Conservation (phyloP, 2,113 vertebrate species). For the Malurus melanocephalus region DNA sequence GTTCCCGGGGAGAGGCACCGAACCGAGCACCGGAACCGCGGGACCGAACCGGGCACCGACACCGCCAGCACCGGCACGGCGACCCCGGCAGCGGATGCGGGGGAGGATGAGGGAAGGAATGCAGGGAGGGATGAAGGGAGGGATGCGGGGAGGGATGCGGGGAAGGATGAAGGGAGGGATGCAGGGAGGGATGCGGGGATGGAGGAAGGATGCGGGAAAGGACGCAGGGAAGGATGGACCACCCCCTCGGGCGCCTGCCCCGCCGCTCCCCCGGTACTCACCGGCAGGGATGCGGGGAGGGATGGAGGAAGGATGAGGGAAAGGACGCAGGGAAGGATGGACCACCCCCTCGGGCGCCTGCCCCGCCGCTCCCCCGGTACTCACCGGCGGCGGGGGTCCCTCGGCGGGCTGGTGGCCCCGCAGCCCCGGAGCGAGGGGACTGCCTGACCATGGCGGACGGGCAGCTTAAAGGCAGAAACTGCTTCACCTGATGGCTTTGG, state of each 20-base stretch:
- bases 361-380: neutral
- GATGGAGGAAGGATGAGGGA: neutral
- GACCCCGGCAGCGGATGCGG: neutral
- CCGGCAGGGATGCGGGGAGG: too few species aligned
- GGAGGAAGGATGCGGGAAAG: neutral
- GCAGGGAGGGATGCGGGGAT: rapidly evolving
- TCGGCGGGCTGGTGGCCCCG: neutral
- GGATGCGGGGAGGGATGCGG: neutral
- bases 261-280: too few species aligned
- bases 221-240: rapidly evolving
- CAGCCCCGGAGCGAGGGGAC: neutral
- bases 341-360: neutral
- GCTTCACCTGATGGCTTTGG: neutral
- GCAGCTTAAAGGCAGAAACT: neutral
- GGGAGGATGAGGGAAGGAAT: neutral
- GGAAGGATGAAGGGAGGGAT: neutral
- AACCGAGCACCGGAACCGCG: neutral
- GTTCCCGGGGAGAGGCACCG: neutral
- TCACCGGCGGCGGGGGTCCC: neutral
- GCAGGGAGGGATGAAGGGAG: neutral
- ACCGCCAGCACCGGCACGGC: neutral
- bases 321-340: neutral
- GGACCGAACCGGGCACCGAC: neutral
- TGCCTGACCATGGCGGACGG: neutral
- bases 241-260: too few species aligned